Evolutionary conservation across 2,888 invertebrate species (phyloP), one percentile per base, ranked within the genome.

Genomic region (Quadriops clusia): DNA sequence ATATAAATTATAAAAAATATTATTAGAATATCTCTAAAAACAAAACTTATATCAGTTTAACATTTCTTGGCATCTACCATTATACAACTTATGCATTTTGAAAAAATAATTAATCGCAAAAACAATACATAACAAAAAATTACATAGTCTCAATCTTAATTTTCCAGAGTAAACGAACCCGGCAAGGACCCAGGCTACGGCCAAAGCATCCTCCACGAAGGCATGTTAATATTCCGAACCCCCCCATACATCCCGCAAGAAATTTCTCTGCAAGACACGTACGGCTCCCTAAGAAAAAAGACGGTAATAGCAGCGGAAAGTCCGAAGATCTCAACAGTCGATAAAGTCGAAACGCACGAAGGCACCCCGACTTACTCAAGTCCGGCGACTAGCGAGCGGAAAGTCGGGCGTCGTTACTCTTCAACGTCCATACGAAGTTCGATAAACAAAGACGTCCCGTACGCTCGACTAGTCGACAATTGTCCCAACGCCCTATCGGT

Each of bases 181-280:
- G 77, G 77, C 3, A 79, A 79, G 45, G 90, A 90, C 53, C 85
- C 78, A 45, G 93, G 91, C 0, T 95, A 87, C 53, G 94, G 93
- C 0, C 93, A 95, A 60, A 94, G 93, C 52, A 75, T 95, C 45
- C 63, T 95, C 12, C 87, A 91, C 53, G 74, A 83, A 33, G 77
- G 80, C 16, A 79, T 87, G 55, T 63, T 93, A 5, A 81, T 93
- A 24, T 91, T 94, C 56, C 84, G 90, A 44, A 87, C 89, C 1
- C 85, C 87, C 0, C 89, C 89, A 0, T 89, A 89, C 49, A 83
- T 82, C 43, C 69, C 77, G 21, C 71, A 81, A 46, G 76, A 81
- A 44, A 79, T 86, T 3, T 74, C 77, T 6, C 58, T 85, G 4
- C 79, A 83, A 54, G 84, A 84, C 28, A 67, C 69, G 2, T 23